Evolutionary conservation across 2,888 invertebrate genomes (phyloP).

Genomic region (Alsophila aescularia): DNA sequence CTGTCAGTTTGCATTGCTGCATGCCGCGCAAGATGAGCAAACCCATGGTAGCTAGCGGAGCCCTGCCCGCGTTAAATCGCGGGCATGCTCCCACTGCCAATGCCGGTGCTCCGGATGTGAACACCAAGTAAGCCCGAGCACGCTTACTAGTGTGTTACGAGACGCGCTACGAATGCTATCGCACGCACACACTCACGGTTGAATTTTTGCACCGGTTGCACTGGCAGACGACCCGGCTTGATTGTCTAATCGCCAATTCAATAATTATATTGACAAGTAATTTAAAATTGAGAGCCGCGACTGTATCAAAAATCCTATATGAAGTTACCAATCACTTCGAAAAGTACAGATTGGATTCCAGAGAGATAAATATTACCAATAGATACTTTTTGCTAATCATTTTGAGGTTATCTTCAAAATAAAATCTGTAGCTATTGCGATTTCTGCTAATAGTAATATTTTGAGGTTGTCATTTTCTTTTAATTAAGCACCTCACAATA

Average conservation of each 20-base stretch:
- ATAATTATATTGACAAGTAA: background rate
- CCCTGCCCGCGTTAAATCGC: constrained; percentile 76
- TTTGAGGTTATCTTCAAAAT: background rate
- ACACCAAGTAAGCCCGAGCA: constrained; percentile 81
- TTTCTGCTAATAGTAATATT: too few species aligned
- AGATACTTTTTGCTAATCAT: background rate
- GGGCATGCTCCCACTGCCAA: constrained; percentile 79
- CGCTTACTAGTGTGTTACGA: constrained; percentile 68
- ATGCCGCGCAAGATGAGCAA: constrained; percentile 89
- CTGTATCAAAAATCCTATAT: background rate
- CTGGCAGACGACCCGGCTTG: constrained; percentile 12
- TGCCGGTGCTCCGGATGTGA: constrained; percentile 79
- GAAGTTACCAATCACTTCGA: background rate
- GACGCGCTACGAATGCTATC: constrained; percentile 51
- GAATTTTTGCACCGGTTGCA: constrained; percentile 34
- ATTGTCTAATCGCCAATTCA: background rate
- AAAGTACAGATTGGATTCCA: background rate
- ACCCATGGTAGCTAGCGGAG: constrained; percentile 84
- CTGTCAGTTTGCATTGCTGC: constrained; percentile 95
- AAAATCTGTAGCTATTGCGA: too few species aligned
- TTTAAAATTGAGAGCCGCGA: background rate
- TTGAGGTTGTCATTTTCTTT: too few species aligned
- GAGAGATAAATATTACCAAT: background rate
- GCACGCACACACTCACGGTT: constrained; percentile 45
- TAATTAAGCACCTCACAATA: too few species aligned